These are phyloP conservation scores for Drosophila peninsularis DNA, from an alignment of 2,888 invertebrate genomes.

Conservation along the genomic window DNA sequence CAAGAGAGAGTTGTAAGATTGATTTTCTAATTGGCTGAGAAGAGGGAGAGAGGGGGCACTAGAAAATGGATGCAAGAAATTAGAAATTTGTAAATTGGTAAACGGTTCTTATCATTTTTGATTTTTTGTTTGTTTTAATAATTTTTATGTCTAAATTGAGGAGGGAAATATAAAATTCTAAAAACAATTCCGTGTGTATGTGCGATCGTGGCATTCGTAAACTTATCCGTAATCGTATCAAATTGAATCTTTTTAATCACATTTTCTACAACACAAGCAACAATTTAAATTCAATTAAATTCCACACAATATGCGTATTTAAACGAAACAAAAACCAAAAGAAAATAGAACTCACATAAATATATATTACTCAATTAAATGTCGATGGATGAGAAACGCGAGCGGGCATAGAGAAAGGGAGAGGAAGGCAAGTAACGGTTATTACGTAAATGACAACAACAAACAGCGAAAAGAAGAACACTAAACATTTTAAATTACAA, in stretches of 20 bases:
- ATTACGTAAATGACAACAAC: constrained; percentile 29
- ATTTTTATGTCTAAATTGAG: constrained; percentile 36
- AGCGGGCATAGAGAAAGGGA: neutral
- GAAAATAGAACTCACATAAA: constrained; percentile 13
- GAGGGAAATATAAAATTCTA: constrained; percentile 7
- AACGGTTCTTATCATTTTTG: constrained; percentile 8
- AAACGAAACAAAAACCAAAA: constrained; percentile 36
- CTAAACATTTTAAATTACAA: constrained; percentile 29
- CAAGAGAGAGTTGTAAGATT: constrained; percentile 78
- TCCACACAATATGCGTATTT: constrained; percentile 34
- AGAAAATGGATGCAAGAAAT: constrained; percentile 7
- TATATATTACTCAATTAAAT: constrained; percentile 44
- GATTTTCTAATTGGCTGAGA: constrained; percentile 74
- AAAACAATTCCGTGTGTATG: constrained; percentile 28
- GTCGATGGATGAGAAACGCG: constrained; percentile 32
- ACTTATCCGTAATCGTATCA: constrained; percentile 13
- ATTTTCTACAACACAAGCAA: constrained; percentile 15
- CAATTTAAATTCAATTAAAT: constrained; percentile 25
- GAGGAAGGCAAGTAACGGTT: constrained; percentile 17
- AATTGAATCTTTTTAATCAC: constrained; percentile 29
- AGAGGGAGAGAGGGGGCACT: constrained; percentile 16
- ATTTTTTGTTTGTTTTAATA: constrained; percentile 8
- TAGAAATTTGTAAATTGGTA: constrained; percentile 51
- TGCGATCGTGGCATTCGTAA: constrained; percentile 32
- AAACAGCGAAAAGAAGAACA: constrained; percentile 13